Percentiles rank a stretch among this genome's conserved stretches.
phyloP scores from a whole-genome alignment of 1,140 invertebrate genomes.

The Coptotermes formosanus region DNA sequence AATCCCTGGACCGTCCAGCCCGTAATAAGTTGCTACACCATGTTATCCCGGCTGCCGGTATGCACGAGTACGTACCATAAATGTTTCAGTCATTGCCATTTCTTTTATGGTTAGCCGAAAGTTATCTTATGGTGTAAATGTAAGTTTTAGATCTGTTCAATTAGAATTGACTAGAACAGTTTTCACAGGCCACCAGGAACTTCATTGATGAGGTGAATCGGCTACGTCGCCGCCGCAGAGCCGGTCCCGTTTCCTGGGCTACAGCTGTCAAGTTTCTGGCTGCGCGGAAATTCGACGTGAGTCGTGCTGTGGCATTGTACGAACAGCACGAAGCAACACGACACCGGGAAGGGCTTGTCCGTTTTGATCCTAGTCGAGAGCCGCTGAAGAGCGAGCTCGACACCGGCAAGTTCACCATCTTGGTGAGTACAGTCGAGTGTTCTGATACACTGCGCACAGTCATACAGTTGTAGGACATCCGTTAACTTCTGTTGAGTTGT shows the following conservation, averaged over 20 bases:
- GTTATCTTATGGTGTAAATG: no score
- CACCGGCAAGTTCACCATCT: constrained; percentile 94
- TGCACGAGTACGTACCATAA: no score
- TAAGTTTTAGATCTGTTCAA: no score
- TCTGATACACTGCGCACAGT: no score
- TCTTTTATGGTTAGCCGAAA: no score
- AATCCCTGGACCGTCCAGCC: no score
- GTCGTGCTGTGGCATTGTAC: constrained; percentile 82
- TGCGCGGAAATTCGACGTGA: constrained; percentile 92
- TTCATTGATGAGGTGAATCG: constrained; percentile 74
- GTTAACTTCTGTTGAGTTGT: no score
- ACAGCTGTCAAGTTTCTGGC: constrained; percentile 94
- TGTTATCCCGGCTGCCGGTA: no score
- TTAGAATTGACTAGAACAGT: neutral
- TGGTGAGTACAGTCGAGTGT: constrained; percentile 63
- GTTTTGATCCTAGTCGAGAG: constrained; percentile 77
- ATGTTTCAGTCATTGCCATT: no score
- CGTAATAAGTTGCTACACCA: no score
- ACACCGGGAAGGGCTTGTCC: constrained; percentile 76
- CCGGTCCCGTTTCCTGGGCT: constrained; percentile 65
- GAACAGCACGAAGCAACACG: constrained; percentile 88
- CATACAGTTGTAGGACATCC: no score
- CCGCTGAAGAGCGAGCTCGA: constrained; percentile 82
- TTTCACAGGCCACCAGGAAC: constrained; percentile 71
- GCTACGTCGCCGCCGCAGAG: constrained; percentile 57